Evolutionary conservation across 2,797 vertebrate genomes (phyloP), one percentile per base, ranked within the genome.

Genomic region (Phoxinus dragarum): DNA sequence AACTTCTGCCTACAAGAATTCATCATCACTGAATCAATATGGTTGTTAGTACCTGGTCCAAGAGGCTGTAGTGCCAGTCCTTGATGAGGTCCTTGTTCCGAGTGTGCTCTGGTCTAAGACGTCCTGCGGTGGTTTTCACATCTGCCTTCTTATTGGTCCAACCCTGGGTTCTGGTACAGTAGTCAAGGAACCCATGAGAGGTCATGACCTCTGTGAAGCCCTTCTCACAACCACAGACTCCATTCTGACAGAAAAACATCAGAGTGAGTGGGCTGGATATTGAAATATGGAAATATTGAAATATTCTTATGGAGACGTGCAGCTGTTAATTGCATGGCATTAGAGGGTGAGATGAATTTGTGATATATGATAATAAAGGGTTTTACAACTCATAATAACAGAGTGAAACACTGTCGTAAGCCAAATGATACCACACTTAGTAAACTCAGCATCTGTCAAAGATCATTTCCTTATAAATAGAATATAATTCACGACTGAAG

Each of bases 151-250:
- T 97, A 89, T 96, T 96, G 94, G 90, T 96, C 95, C 10, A 92
- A 90, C 88, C 95, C 95, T 5, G 96, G 96, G 95, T 93, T 93
- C 95, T 96, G 89, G 96, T 93, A 87, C 96, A 97, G 91, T 97
- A 97, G 94, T 97, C 96, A 90, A 97, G 94, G 84, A 96, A 88
- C 10, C 96, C 96, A 86, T 95, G 92, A 84, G 96, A 94, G 89
- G 94, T 96, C 96, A 97, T 95, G 89, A 97, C 96, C 92, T 96
- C 96, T 14, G 91, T 96, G 61, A 96, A 97, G 40, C 96, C 96
- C 67, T 89, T 94, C 88, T 96, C 95, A 89, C 96, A 97, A 67
- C 95, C 95, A 12, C 96, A 97, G 85, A 96, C 93, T 80, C 96
- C 96, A 42, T 92, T 94, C 96, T 97, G 90, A 82, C 4, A 52